phyloP scores from a whole-genome alignment of 2,113 vertebrate species.

The Forbesichthys agassizii region DNA sequence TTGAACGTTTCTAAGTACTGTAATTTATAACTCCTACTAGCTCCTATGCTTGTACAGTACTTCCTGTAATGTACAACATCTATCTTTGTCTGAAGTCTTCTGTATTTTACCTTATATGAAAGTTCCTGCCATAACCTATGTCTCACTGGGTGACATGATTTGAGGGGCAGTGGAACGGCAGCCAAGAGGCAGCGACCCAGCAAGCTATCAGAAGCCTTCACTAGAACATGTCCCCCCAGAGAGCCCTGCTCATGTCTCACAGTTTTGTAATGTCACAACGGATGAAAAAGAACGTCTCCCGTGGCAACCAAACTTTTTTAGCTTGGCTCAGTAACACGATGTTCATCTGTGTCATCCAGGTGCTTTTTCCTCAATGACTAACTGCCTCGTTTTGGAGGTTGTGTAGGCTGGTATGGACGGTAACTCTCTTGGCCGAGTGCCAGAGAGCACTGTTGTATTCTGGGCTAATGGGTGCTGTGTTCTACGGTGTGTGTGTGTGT shows the following conservation, averaged over 20 bases:
- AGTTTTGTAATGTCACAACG: constrained; percentile 68
- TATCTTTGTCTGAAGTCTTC: too few relatives aligned
- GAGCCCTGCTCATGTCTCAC: constrained; percentile 44
- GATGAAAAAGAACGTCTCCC: constrained; percentile 60
- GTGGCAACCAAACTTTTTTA: constrained; percentile 56
- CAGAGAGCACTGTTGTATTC: constrained; percentile 61
- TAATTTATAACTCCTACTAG: too few relatives aligned
- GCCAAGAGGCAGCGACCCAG: constrained; percentile 23
- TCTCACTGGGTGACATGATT: neutral
- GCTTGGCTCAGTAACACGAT: constrained; percentile 55
- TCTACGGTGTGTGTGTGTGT: constrained; percentile 23
- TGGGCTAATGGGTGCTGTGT: constrained; percentile 58
- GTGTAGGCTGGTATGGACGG: constrained; percentile 70
- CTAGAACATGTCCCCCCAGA: constrained; percentile 28
- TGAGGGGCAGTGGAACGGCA: constrained; percentile 7
- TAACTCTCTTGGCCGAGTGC: constrained; percentile 61
- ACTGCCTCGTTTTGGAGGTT: constrained; percentile 61
- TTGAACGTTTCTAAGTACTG: neutral
- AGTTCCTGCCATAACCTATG: neutral
- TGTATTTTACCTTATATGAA: too few relatives aligned
- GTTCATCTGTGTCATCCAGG: constrained; percentile 70
- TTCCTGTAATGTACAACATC: too few relatives aligned
- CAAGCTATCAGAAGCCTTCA: constrained; percentile 41
- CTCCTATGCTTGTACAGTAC: too few relatives aligned
- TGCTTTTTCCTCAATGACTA: constrained; percentile 67